Evolutionary conservation across 2,888 invertebrate species (phyloP).

Genomic region (Agonopterix arenella): DNA sequence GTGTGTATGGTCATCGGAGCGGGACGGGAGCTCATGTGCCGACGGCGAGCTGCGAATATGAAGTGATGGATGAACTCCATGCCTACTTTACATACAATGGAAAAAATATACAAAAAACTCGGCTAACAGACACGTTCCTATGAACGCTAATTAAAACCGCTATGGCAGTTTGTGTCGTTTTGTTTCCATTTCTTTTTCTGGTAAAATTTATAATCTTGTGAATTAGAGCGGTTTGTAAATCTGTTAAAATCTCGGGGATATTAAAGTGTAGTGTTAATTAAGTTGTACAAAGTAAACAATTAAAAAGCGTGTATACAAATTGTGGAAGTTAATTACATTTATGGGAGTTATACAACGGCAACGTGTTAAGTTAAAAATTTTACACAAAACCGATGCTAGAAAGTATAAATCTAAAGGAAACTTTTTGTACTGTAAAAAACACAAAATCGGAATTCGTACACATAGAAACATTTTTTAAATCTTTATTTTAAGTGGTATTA

Average conservation of each 20-base stretch:
- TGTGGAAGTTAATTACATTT: too few species aligned
- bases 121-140: conserved; percentile 53
- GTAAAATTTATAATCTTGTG: conserved; percentile 39
- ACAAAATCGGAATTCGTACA: too few species aligned
- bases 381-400: too few species aligned
- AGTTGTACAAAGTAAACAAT: neutral
- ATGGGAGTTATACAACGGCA: too few species aligned
- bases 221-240: conserved; percentile 16
- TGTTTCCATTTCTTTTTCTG: conserved; percentile 47
- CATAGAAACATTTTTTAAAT: too few species aligned
- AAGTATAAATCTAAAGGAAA: too few species aligned
- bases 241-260: conserved; percentile 4
- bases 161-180: conserved; percentile 54
- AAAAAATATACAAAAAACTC: conserved; percentile 51
- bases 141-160: conserved; percentile 69
- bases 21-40: conserved; percentile 35
- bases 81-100: conserved; percentile 71
- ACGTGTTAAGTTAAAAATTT: too few species aligned
- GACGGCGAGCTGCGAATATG: conserved; percentile 63
- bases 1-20: conserved; percentile 40
- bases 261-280: conserved; percentile 7
- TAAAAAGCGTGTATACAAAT: too few species aligned
- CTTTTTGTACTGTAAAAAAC: too few species aligned
- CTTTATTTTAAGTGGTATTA: too few species aligned
- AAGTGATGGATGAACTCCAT: conserved; percentile 67